phyloP scores from a whole-genome alignment of 2,113 vertebrate species.

The Psittacula cyanocephala region DNA sequence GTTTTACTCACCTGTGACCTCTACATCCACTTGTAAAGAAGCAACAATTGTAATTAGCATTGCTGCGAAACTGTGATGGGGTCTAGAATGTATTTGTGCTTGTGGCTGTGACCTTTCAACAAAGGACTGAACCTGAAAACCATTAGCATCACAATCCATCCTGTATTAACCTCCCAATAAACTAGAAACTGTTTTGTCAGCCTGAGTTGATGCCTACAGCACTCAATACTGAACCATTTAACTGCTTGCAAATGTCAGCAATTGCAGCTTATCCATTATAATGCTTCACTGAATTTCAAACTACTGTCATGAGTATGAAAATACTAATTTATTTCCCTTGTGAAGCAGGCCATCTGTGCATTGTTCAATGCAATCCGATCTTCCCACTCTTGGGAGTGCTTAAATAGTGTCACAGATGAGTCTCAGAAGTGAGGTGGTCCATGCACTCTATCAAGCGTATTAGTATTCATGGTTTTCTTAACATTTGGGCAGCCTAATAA shows the following conservation, averaged over 20 bases:
- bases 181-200: neutral
- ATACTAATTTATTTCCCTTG: neutral
- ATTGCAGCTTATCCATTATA: neutral
- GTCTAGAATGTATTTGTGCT: neutral
- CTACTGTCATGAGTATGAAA: neutral
- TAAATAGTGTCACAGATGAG: neutral
- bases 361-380: neutral
- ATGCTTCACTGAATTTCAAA: neutral
- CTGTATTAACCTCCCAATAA: neutral
- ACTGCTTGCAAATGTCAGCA: constrained; percentile 2
- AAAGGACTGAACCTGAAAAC: neutral
- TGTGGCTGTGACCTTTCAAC: neutral
- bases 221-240: neutral
- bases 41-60: neutral
- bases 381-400: neutral
- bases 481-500: neutral
- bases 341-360: neutral
- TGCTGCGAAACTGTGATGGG: neutral
- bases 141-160: neutral
- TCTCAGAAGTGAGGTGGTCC: neutral
- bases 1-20: neutral
- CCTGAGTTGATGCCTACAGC: neutral
- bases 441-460: neutral
- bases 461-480: neutral
- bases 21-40: neutral